Percentiles rank a stretch among this genome's conserved stretches.
These are phyloP conservation scores for Thalassophryne amazonica DNA, from an alignment of 2,797 vertebrate species.

Conservation along the genomic window DNA sequence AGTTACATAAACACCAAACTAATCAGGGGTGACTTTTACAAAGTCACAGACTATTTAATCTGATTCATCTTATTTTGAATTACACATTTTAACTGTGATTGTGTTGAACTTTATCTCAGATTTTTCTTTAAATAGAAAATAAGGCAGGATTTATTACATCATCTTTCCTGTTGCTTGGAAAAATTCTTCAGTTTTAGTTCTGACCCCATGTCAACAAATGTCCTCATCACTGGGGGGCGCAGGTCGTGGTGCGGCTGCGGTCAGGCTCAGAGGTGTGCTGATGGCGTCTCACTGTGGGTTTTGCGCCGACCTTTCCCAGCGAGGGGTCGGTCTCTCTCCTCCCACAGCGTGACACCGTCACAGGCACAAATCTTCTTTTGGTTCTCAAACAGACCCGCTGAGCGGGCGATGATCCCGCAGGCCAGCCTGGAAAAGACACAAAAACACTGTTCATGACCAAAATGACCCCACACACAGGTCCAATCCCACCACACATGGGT, in stretches of 20 bases:
- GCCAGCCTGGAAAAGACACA: slow-evolving; percentile 87
- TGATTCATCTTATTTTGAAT: slow-evolving; percentile 19
- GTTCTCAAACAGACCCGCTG: slow-evolving; percentile 90
- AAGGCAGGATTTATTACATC: slow-evolving; percentile 6
- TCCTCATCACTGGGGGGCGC: not conserved
- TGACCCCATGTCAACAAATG: not conserved
- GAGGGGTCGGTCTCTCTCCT: slow-evolving; percentile 82
- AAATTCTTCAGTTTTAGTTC: not conserved
- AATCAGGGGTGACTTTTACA: slow-evolving; percentile 2
- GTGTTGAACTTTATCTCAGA: not conserved
- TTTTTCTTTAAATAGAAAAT: no score
- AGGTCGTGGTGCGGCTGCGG: not conserved
- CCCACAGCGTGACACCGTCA: slow-evolving; percentile 91
- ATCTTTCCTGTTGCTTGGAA: not conserved
- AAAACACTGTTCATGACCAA: no score
- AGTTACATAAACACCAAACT: slow-evolving; percentile 1
- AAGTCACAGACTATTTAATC: not conserved
- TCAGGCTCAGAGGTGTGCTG: slow-evolving; percentile 77
- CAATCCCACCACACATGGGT: no score
- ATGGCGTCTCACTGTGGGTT: slow-evolving; percentile 5
- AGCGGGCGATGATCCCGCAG: slow-evolving; percentile 91
- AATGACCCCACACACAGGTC: no score
- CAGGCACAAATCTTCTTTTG: slow-evolving; percentile 88
- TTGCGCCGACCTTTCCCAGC: slow-evolving; percentile 75
- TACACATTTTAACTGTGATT: not conserved